Evolutionary conservation across 1,140 invertebrate species (phyloP), one percentile per base, ranked within the genome.

Genomic region (Aplysia californica): DNA sequence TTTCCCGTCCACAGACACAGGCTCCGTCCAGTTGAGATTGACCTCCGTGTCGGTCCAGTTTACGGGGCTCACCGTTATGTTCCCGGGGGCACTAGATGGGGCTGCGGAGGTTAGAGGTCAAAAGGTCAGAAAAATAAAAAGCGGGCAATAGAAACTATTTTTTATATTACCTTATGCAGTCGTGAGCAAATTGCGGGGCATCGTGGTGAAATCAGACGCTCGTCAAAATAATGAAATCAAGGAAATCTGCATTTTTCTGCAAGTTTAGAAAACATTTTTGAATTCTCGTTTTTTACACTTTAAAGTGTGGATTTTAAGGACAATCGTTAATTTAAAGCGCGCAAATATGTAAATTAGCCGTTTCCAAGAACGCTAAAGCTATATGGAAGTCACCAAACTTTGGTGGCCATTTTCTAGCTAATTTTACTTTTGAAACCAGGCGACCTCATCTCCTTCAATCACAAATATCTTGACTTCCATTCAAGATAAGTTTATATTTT

Each of bases 11-110:
- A 61, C 39, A 20, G 39, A 38, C 18, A 5, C 18, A 1, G 76
- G 76, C 6, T 66, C 39, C 0, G 61, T 70, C 76, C 76, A 77
- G 38, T 56, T 67, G 4, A 77, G 38, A 4, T 36, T 18, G 10
- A 77, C 38, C 23, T 56, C 21, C 21, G 39, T 61, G 6, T 39
- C 23, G 41, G 6, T 65, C 1, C 35, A 23, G 35, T 21, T 39
- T 20, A 26, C 44, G 23, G 69, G 6, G 0, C 33, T n/a, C 10
- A 70, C 64, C 0, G 33, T 72, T 4, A 77, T 41, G 2, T 66
- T 72, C n/a, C 67, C 59, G 38, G 76, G 76, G 3, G 76, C 39
- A 5, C 20, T 72, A 35, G 59, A 18, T 10, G 76, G 76, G 26
- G 76, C 76, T 77, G 76, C 10, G 26, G 56, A 66, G 23, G 44